These are phyloP conservation scores for Acronicta leporina DNA, from an alignment of 2,888 invertebrate species.

Conservation along the genomic window DNA sequence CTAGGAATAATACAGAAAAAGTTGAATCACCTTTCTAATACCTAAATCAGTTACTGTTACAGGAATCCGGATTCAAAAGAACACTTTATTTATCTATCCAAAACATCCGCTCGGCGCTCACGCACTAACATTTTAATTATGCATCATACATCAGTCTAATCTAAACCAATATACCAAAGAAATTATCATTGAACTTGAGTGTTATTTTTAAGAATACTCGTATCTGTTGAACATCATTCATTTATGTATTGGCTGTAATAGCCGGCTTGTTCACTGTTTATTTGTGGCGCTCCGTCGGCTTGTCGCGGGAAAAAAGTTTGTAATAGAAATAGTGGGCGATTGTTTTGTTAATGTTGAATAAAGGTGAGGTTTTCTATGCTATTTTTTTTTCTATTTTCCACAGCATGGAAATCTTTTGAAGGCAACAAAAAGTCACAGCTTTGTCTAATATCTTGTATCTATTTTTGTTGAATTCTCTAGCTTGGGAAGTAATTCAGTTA, in stretches of 20 bases:
- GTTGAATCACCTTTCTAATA: conserved; percentile 5
- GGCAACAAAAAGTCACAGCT: too few species aligned
- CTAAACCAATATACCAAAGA: conserved; percentile 31
- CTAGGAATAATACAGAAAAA: neutral
- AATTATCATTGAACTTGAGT: conserved; percentile 54
- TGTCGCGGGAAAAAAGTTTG: conserved; percentile 34
- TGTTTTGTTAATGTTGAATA: conserved; percentile 16
- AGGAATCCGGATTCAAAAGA: conserved; percentile 19
- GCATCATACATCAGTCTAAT: conserved; percentile 19
- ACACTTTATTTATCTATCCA: conserved; percentile 16
- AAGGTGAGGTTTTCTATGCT: too few species aligned
- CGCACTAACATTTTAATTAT: conserved; percentile 13
- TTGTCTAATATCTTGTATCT: too few species aligned
- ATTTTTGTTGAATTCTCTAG: too few species aligned
- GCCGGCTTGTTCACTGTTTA: conserved; percentile 46
- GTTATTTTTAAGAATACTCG: conserved; percentile 41
- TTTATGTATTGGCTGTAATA: conserved; percentile 35
- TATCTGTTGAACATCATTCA: conserved; percentile 42
- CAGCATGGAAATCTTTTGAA: too few species aligned
- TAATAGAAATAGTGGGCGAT: conserved; percentile 41
- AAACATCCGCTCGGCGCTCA: conserved; percentile 36
- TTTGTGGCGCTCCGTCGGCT: conserved; percentile 30
- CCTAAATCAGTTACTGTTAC: neutral
- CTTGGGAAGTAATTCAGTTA: too few species aligned
- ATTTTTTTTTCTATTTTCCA: too few species aligned